phyloP scores from a whole-genome alignment of 2,113 vertebrate species.

The Columbina picui region DNA sequence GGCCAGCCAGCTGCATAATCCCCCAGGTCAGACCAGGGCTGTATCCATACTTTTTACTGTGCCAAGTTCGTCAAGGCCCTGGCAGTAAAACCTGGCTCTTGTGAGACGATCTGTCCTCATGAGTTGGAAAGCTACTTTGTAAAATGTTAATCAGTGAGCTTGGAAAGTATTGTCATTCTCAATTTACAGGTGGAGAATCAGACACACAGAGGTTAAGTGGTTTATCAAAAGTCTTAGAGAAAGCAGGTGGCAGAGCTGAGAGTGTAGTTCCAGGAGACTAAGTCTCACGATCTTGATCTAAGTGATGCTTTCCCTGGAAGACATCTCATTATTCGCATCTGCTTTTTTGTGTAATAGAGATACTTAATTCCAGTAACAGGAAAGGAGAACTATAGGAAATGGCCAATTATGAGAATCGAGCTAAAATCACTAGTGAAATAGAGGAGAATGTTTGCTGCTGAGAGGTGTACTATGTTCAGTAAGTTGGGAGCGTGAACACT shows the following conservation, averaged over 20 bases:
- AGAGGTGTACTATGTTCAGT: not conserved
- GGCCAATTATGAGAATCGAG: not conserved
- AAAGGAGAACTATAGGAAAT: not conserved
- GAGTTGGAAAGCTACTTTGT: not conserved
- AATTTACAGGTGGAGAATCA: not conserved
- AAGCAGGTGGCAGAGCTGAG: not conserved
- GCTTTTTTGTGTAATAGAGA: not conserved
- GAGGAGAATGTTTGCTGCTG: not conserved
- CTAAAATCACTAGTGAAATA: not conserved
- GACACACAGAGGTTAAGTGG: not conserved
- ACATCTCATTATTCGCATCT: not conserved
- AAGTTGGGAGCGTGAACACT: not conserved
- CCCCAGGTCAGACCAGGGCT: not conserved
- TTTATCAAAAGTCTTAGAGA: not conserved
- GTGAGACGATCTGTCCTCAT: accelerated
- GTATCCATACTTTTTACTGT: accelerated
- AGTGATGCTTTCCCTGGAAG: not conserved
- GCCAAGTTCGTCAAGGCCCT: not conserved
- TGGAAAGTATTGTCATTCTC: not conserved
- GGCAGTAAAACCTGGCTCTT: not conserved
- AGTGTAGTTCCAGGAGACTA: not conserved
- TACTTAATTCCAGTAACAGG: not conserved
- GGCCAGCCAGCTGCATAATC: not conserved
- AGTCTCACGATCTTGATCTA: not conserved
- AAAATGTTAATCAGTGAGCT: not conserved